Percentiles rank a stretch among this genome's conserved stretches.
Evolutionary conservation across 2,888 invertebrate species (phyloP).

Genomic region (Auanema sp.): DNA sequence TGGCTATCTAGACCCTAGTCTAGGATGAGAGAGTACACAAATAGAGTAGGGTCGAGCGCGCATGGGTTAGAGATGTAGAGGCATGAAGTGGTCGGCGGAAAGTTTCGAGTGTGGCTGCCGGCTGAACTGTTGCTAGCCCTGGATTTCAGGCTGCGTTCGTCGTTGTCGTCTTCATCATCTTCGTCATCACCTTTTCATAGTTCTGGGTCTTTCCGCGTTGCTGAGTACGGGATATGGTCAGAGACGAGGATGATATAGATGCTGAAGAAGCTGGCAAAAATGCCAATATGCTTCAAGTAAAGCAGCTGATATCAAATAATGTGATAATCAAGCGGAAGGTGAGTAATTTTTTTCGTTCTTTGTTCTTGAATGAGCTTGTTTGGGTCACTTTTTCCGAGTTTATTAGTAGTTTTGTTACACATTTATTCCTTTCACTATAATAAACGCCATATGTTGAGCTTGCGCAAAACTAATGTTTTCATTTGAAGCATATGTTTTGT

Average conservation of each 20-base stretch:
- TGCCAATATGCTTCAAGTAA: constrained; percentile 40
- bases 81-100: constrained; percentile 12
- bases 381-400: constrained; percentile 3
- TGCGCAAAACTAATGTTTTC: no score
- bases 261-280: constrained; percentile 32
- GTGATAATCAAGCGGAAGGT: constrained; percentile 50
- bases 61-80: constrained; percentile 4
- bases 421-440: background rate
- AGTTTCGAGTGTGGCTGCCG: constrained; percentile 22
- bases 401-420: background rate
- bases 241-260: constrained; percentile 28
- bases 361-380: background rate
- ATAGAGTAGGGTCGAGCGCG: constrained; percentile 4
- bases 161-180: background rate
- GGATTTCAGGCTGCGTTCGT: constrained; percentile 3
- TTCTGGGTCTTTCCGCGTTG: background rate
- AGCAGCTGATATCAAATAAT: constrained; percentile 48
- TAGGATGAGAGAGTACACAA: background rate
- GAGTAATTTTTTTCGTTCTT: constrained; percentile 16
- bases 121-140: no score
- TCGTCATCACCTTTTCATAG: constrained; percentile 11
- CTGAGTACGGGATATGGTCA: constrained; percentile 10
- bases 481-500: no score
- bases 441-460: no score
- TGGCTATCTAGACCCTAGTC: background rate